Evolutionary conservation across 1,140 invertebrate genomes (phyloP).

Genomic region (Schlechtendalia chinensis): DNA sequence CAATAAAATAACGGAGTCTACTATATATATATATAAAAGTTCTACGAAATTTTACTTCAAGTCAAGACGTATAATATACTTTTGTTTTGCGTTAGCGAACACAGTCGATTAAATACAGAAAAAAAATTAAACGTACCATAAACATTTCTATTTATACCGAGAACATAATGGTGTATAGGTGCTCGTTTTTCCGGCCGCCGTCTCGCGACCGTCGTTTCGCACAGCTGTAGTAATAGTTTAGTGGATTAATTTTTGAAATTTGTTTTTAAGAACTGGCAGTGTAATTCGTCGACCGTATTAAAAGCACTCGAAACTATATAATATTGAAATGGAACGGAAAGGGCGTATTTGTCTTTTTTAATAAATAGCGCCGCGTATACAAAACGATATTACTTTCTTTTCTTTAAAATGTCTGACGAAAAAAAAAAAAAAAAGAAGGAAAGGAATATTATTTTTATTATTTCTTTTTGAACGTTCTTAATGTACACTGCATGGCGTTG

Average conservation of each 20-base stretch:
- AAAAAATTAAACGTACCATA: constrained; percentile 4
- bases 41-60: no score
- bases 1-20: no score
- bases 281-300: constrained; percentile 14
- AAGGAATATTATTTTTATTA: not conserved
- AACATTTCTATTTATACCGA: not conserved
- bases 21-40: no score
- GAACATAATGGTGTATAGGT: not conserved
- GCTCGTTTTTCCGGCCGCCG: no score
- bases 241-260: constrained; percentile 14
- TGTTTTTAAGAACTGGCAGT: not conserved
- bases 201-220: not conserved
- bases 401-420: not conserved
- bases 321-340: not conserved
- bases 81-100: not conserved
- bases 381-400: constrained; percentile 28
- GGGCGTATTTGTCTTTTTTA: not conserved
- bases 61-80: not conserved
- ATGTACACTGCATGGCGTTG: not conserved
- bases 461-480: constrained; percentile 2
- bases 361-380: not conserved
- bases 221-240: not conserved
- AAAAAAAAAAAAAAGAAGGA: not conserved
- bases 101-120: constrained; percentile 11
- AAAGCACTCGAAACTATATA: constrained; percentile 10